Evolutionary conservation across 2,888 invertebrate species (phyloP), one percentile per base, ranked within the genome.

Genomic region (Drosophila sordidapex): DNA sequence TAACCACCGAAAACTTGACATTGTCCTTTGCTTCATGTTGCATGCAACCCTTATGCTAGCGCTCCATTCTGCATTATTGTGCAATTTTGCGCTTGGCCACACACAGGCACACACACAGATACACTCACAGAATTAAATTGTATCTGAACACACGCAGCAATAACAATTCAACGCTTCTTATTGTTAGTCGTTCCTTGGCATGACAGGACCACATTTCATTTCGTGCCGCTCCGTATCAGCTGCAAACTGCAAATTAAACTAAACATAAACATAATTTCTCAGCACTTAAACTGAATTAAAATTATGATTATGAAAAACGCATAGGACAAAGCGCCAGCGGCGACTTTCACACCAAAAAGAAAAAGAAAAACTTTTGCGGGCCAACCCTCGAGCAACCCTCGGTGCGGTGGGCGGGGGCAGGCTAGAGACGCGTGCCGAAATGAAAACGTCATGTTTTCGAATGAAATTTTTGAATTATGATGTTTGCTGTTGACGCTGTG

Each of bases 381-480:
- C 35, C 79, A 75, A 85, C 78, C 86, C 82, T 65, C 66, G 52
- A 57, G 62, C 13, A 40, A 36, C 27, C 27, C 56, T 56, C 36
- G 53, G 10, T 11, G 4, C 0, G 43, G 46, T 2, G 15, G 53
- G 51, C 10, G 57, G 51, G 38, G 27, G 36, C 13, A 21, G 21
- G 11, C 21, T 21, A 21, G 21, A 73, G 57, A 51, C 85, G 85
- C 87, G 85, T 86, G 85, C 83, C 85, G 76, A 87, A 87, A 86
- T 84, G 88, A 86, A 88, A 87, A 84, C 78, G 87, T 87, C 87
- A 87, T 87, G 88, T 86, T 87, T 84, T 86, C 75, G 86, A 87
- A 88, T 86, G 79, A 84, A 84, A 86, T 86, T 90, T 90, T 89
- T 88, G 90, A 90, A 90, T 90, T 90, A 90, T 88, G 87, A 82